Evolutionary conservation across 2,113 vertebrate species (phyloP), one percentile per base, ranked within the genome.

Genomic region (Cebidichthys violaceus): DNA sequence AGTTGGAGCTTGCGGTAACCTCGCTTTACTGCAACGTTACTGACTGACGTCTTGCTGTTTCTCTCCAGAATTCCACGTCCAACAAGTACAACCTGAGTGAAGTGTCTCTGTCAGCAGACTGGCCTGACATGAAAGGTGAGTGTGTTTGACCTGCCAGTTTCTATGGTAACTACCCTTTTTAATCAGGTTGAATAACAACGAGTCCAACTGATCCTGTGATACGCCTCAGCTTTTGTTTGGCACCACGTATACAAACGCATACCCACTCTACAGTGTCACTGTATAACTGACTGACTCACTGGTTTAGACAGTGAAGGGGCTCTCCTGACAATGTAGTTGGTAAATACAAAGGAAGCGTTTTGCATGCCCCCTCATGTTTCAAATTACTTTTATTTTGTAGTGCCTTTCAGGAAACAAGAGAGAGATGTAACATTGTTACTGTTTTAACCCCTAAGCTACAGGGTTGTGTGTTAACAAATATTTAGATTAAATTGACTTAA

Each of bases 81-180:
- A 94, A 69, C 4, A 95, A 93, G 76, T 96, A 94, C 89, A 90
- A 94, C 80, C 82, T 96, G 81, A 92, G 85, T 77, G 90, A 87
- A 41, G 73, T 95, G 68, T 54, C 24, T 7, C 66, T 96, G 71
- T 87, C 29, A 2, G 94, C 86, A 3, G 20, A 22, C n/a, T 91
- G 86, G 92, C 77, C 93, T 1, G 93, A 93, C 81, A 91, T 94
- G 92, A 81, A 90, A 78, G 79, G 95, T 95, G 84, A 94, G 93
- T 86, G 10, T 5, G 37, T 55, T 75, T 9, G 0, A 43, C n/a
- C 55, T 61, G 20, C 41, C 29, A 37, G 45, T 45, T 35, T 54
- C 10, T 8, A 64, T 29, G 14, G 18, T 39, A 6, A 20, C 6
- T 17, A 18, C 13, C 7, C n/a, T n/a, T 54, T 17, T 61, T 33